Conservation (phyloP, 2,888 invertebrate species). For the Danaus chrysippus region DNA sequence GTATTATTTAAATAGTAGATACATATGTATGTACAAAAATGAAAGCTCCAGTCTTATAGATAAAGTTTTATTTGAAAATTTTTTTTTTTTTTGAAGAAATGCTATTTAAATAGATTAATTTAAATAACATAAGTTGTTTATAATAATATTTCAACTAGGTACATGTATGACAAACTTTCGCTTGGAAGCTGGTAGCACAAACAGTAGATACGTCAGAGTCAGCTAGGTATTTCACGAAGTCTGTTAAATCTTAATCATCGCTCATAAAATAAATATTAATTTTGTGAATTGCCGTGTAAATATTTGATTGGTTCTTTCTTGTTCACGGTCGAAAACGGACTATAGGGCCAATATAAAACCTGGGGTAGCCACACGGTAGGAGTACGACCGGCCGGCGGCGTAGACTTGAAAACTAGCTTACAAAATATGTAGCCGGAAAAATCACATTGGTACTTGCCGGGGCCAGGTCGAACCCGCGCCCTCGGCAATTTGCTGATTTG, state of each 20-base stretch:
- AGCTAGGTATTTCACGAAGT: slow-evolving; percentile 38
- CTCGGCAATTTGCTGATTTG: no score
- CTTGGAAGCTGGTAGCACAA: slow-evolving; percentile 9
- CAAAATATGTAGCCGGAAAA: no score
- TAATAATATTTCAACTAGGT: not conserved
- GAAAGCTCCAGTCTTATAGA: no score
- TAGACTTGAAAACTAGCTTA: no score
- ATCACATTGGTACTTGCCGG: no score
- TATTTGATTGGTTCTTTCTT: slow-evolving; percentile 48
- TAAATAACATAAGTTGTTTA: not conserved
- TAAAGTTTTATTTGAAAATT: no score
- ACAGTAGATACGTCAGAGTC: slow-evolving; percentile 27
- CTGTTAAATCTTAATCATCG: slow-evolving; percentile 42
- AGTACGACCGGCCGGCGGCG: no score
- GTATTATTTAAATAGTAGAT: not conserved
- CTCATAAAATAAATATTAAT: slow-evolving; percentile 62
- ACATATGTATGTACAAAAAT: not conserved
- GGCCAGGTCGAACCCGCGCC: no score
- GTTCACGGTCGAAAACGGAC: slow-evolving; percentile 54
- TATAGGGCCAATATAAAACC: no score
- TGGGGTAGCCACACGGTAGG: no score
- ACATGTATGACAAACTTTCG: slow-evolving; percentile 9
- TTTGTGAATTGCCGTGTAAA: slow-evolving; percentile 59
- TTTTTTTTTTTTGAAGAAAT: no score
- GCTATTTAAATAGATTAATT: not conserved